These are phyloP conservation scores for Myrmecobius fasciatus DNA, from an alignment of 2,113 vertebrate species.

Conservation along the genomic window DNA sequence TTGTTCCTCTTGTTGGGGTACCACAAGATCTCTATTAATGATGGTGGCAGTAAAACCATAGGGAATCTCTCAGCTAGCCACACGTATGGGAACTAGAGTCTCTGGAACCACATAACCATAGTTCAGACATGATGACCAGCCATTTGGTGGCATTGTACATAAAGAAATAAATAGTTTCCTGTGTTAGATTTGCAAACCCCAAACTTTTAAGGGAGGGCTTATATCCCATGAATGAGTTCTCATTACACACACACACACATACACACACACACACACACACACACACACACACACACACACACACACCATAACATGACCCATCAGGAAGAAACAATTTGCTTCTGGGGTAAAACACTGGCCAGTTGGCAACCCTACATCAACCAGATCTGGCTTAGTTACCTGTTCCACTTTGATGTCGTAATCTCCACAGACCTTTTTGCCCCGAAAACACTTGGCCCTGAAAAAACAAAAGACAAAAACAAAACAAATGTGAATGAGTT, in stretches of 20 bases:
- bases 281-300: neutral
- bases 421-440: constrained; percentile 96
- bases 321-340: constrained; percentile 4
- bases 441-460: constrained; percentile 96
- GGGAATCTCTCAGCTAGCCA: neutral
- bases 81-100: neutral
- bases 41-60: neutral
- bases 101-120: neutral
- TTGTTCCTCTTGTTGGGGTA: neutral
- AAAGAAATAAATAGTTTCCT: neutral
- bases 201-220: neutral
- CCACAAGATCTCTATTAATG: neutral
- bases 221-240: neutral
- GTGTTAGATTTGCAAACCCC: neutral
- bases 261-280: neutral
- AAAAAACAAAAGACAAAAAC: constrained; percentile 59
- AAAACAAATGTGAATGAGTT: constrained; percentile 50
- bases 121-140: neutral
- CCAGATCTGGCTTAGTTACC: constrained; percentile 83
- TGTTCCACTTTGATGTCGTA: constrained; percentile 97
- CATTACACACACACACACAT: neutral
- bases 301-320: neutral
- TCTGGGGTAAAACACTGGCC: neutral
- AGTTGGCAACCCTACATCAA: neutral
- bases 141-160: neutral